Percentiles rank a stretch among this genome's conserved stretches.
Evolutionary conservation across 1,140 invertebrate species (phyloP).

Genomic region (Caenorhabditis remanei): DNA sequence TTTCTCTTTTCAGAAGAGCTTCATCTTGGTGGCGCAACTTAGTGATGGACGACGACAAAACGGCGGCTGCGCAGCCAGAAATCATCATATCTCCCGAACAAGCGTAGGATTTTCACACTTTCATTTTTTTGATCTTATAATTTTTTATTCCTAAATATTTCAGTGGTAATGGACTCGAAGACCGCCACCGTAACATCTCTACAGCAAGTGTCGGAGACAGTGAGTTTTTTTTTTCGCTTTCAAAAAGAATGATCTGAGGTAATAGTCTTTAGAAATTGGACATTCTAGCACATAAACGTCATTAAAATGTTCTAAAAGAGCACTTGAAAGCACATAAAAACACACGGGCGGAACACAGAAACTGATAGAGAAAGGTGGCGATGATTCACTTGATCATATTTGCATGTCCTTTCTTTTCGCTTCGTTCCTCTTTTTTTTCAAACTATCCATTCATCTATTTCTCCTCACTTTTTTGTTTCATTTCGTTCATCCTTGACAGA

Average conservation of each 20-base stretch:
- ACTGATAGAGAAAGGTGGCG: not conserved
- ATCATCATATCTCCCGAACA: slow-evolving; percentile 54
- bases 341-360: slow-evolving; percentile 21
- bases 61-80: slow-evolving; percentile 52
- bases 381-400: slow-evolving; percentile 50
- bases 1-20: slow-evolving; percentile 49
- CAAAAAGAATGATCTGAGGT: not conserved
- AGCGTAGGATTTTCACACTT: slow-evolving; percentile 14
- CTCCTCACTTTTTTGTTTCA: slow-evolving; percentile 7
- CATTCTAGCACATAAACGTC: slow-evolving; percentile 14
- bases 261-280: not conserved
- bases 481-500: not conserved
- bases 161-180: slow-evolving; percentile 54
- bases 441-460: slow-evolving; percentile 7
- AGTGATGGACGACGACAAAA: slow-evolving; percentile 61
- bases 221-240: slow-evolving; percentile 32
- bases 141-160: not conserved
- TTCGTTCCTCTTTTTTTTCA: not conserved
- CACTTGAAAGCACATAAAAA: slow-evolving; percentile 30
- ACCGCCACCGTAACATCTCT: slow-evolving; percentile 57
- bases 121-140: not conserved
- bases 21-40: slow-evolving; percentile 58
- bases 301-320: slow-evolving; percentile 11
- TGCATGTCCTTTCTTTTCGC: slow-evolving; percentile 13
- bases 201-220: slow-evolving; percentile 61